Evolutionary conservation across 2,888 invertebrate species (phyloP).

Genomic region (Mellilla xanthometata): DNA sequence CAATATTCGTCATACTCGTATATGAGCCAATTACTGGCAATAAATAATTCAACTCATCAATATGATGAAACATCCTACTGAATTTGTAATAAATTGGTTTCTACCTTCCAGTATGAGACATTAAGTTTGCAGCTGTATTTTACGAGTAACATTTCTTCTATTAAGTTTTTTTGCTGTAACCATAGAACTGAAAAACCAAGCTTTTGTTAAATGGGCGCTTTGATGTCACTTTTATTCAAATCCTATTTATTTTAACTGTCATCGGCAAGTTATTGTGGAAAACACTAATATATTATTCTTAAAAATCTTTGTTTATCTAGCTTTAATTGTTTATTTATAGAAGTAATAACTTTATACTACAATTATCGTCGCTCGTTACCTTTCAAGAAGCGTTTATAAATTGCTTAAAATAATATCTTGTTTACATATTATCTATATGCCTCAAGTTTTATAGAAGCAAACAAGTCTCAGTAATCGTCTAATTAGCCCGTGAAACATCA

Average conservation of each 20-base stretch:
- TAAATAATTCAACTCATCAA: not conserved
- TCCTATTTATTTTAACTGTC: slow-evolving; percentile 3
- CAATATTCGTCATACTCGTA: not conserved
- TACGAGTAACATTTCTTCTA: not conserved
- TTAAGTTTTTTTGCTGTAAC: not conserved
- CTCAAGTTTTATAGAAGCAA: slow-evolving; percentile 26
- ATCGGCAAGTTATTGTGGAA: not conserved
- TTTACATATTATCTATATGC: too few species aligned
- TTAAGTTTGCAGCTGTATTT: not conserved
- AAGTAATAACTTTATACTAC: too few species aligned
- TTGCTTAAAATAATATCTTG: too few species aligned
- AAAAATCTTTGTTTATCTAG: too few species aligned
- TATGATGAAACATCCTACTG: not conserved
- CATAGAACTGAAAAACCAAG: not conserved
- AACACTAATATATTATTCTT: not conserved
- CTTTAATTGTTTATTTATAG: too few species aligned
- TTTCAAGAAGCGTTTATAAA: too few species aligned
- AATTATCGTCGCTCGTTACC: too few species aligned
- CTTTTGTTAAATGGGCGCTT: slow-evolving; percentile 1
- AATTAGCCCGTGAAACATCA: slow-evolving; percentile 49
- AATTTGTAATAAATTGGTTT: too few species aligned
- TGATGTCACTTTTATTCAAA: not conserved
- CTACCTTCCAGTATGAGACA: too few species aligned
- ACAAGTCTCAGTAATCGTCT: slow-evolving; percentile 48
- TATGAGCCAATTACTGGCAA: not conserved